Conservation (phyloP, 2,888 invertebrate genomes). For the Drosophila histrio region DNA sequence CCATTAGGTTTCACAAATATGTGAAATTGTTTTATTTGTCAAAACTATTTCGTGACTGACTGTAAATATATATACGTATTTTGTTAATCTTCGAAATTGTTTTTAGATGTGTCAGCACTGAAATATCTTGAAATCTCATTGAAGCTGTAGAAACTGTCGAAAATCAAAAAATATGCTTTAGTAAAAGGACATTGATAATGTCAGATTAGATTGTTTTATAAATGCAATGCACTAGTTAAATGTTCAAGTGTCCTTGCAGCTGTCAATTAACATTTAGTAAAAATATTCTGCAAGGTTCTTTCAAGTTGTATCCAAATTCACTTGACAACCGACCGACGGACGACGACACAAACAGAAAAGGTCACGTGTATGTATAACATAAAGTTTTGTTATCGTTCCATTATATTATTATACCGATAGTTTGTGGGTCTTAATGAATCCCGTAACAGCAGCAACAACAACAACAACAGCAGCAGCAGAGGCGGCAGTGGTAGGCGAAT, state of each 20-base stretch:
- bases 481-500: conserved; percentile 35
- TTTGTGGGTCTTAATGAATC: conserved; percentile 49
- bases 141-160: background rate
- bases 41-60: no score
- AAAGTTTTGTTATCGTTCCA: conserved; percentile 52
- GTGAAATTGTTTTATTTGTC: no score
- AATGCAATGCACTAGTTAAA: background rate
- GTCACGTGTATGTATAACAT: conserved; percentile 79
- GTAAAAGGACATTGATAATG: background rate
- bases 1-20: no score
- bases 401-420: conserved; percentile 48
- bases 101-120: background rate
- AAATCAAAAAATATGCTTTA: background rate
- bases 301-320: conserved; percentile 24
- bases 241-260: background rate
- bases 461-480: conserved; percentile 10
- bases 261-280: background rate
- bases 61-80: background rate
- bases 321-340: conserved; percentile 45
- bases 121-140: background rate
- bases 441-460: conserved; percentile 21
- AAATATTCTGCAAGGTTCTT: conserved; percentile 20
- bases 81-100: background rate
- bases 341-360: conserved; percentile 47
- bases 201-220: background rate